Base-by-base conservation (phyloP, 2,113 vertebrate genomes). In the Coturnix japonica region DNA sequence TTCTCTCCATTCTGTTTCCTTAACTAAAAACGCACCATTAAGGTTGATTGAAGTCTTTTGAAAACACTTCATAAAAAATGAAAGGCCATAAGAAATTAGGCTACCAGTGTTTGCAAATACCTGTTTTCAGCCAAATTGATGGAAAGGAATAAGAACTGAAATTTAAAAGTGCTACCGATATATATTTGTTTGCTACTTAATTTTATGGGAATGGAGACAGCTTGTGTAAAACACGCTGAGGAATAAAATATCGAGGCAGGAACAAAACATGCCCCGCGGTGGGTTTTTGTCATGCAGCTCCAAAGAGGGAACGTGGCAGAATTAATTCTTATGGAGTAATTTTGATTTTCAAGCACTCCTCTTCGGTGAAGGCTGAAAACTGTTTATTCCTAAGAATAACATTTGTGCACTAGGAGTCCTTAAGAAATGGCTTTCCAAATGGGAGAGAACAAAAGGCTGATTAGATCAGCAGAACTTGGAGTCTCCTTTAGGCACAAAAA, bases 1-100 rank as follows among this genome's bases (percentile, higher is more conserved):
- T 98, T 98, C 95, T 97, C 96, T 93, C 85, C 94, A 97, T 98
- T 98, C 96, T 98, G 91, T 97, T 96, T 98, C 97, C 97, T 97
- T 98, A 98, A 98, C 96, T 98, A 97, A 98, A 98, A 97, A 95
- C 2, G 96, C 89, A 81, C 97, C 96, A 98, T 98, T 98, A 97
- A 97, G 97, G 97, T 93, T 98, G 97, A 98, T 97, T 98, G 97
- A 98, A 97, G 96, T 97, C 97, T 96, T 96, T 97, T 97, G 96
- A 97, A 97, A 97, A 97, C 95, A 97, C 96, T 98, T 97, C 97
- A 97, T 97, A 95, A 96, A 97, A 97, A 97, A 96, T 96, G 96
- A 97, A 97, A 97, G 95, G 88, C 95, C 81, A 30, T 37, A 95
- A 94, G 96, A 97, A 98, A 98, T 97, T 93, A 97, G 97, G 96